Conservation (phyloP, 2,888 invertebrate species). For the Muscina levida region DNA sequence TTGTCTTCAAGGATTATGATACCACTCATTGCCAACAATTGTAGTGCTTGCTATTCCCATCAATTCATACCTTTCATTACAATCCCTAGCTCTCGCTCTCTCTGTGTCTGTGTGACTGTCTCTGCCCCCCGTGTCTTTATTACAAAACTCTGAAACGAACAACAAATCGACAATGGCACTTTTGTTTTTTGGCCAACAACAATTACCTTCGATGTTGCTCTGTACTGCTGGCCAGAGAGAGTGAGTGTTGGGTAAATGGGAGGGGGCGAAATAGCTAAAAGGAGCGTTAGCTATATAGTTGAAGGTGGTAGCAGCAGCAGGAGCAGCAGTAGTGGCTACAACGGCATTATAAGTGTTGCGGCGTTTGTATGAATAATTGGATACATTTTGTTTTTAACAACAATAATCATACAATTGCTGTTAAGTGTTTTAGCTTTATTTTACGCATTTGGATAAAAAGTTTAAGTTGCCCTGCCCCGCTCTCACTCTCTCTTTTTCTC, state of each 20-base stretch:
- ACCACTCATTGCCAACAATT: constrained; percentile 15
- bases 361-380: constrained; percentile 58
- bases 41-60: neutral
- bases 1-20: constrained; percentile 14
- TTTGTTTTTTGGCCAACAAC: constrained; percentile 2
- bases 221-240: neutral
- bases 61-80: neutral
- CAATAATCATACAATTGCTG: constrained; percentile 61
- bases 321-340: neutral
- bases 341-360: constrained; percentile 14
- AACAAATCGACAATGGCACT: constrained; percentile 25
- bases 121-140: no score
- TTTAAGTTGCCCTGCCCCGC: no score
- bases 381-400: constrained; percentile 57
- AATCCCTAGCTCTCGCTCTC: no score
- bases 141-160: neutral
- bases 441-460: constrained; percentile 17
- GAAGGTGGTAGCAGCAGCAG: neutral
- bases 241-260: neutral
- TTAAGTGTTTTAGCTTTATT: constrained; percentile 58
- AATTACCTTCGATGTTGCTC: neutral
- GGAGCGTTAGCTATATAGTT: neutral
- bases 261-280: neutral
- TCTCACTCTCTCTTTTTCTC: neutral
- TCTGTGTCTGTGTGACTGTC: no score